These are phyloP conservation scores for Tuta absoluta DNA, from an alignment of 2,888 invertebrate genomes.

Conservation along the genomic window DNA sequence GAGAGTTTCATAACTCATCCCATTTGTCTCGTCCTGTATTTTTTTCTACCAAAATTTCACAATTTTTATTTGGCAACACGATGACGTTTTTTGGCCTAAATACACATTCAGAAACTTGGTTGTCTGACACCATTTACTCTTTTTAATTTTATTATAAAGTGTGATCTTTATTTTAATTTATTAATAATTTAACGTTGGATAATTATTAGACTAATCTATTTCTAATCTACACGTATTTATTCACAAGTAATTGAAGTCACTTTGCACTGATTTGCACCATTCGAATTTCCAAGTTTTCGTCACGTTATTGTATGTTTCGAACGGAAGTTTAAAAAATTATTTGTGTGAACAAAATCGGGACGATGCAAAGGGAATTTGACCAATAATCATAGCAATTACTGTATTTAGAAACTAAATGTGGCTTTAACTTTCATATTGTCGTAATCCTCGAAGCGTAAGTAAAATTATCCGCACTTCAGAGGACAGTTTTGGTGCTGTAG, in stretches of 20 bases:
- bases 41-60: slow-evolving; percentile 6
- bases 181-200: not conserved
- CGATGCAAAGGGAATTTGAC: slow-evolving; percentile 57
- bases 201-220: not conserved
- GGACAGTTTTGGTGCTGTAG: slow-evolving; percentile 55
- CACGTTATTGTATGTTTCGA: slow-evolving; percentile 40
- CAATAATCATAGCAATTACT: slow-evolving; percentile 73
- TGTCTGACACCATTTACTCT: not conserved
- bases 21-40: not conserved
- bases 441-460: slow-evolving; percentile 54
- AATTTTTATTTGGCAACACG: slow-evolving; percentile 25
- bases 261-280: not conserved
- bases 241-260: not conserved
- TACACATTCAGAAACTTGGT: slow-evolving; percentile 32
- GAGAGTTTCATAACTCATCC: not conserved
- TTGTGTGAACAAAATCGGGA: slow-evolving; percentile 56
- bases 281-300: not conserved
- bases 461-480: slow-evolving; percentile 56
- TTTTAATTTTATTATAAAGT: no score
- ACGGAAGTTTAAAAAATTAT: slow-evolving; percentile 56
- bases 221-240: not conserved
- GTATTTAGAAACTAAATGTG: slow-evolving; percentile 68
- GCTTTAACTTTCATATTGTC: slow-evolving; percentile 54
- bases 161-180: not conserved
- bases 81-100: slow-evolving; percentile 33